Base-by-base conservation (phyloP, 2,113 vertebrate species). In the Emydura subglobosa region DNA sequence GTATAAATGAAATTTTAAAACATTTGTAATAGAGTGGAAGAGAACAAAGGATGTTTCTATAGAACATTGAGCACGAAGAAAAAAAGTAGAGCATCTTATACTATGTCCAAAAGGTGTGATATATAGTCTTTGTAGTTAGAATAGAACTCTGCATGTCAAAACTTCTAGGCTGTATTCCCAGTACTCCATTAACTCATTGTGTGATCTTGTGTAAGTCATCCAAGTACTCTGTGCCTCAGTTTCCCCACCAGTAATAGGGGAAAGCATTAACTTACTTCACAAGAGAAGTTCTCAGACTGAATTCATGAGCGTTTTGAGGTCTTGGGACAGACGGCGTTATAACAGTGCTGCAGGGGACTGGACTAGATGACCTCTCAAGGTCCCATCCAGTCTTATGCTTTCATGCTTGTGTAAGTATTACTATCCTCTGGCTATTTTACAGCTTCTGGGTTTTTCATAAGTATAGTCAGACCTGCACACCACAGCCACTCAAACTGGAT, bases 41-140 rank as follows among this genome's bases (percentile, higher is more conserved):
- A 95, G 96, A 96, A 96, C 95, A 97, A 95, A 96, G 94, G 88
- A 96, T 95, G 93, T 91, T 95, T 95, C 91, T 96, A 95, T 95
- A 93, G 86, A 90, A 79, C 85, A 5, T 61, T 6, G 90, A 93
- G 90, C 78, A 91, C 0, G 24, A 74, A 91, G 91, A 92, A 94
- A 89, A 68, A 96, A 85, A 92, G 86, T 31, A 95, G 93, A 93
- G 88, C 86, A 83, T 59, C 94, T 44, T 68, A 0, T 80, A 90
- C 91, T 81, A 88, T 96, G 95, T 95, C 94, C 97, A 89, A 88
- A 86, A 78, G 0, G 78, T 39, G 93, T 97, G 95, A 97, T 93
- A 94, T 94, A 84, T 86, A 78, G 91, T 93, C 78, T 78, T 97
- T n/a, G 65, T 72, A 3, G n/a, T 39, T 72, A 72, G 65, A 39